Evolutionary conservation across 2,888 invertebrate genomes (phyloP), one percentile per base, ranked within the genome.

Genomic region (Halictus quadricinctus): DNA sequence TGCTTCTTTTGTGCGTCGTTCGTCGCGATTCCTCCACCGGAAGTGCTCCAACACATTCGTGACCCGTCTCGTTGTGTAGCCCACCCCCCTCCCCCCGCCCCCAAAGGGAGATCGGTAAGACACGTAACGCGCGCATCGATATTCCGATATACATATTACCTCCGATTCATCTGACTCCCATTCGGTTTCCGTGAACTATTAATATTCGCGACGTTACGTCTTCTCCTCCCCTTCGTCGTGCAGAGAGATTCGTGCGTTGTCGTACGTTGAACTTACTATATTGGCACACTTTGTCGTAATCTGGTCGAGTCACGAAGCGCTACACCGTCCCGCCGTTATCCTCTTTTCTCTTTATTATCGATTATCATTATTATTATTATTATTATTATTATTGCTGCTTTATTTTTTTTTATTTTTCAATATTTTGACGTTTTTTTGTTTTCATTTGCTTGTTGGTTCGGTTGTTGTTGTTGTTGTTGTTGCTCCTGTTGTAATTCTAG

Each of bases 201-300:
- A 72, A 58, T 41, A 54, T 79, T 50, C 80, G 46, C 50, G 43
- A 60, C 75, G 46, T 80, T 64, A 64, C 64, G 69, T 46, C 60
- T 72, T 64, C 48, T 77, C 21, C 29, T 77, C 29, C 60, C 36
- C 73, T 48, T 43, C 58, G 5, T 79, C 48, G 41, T 73, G 13
- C 54, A 43, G 54, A 76, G 15, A 58, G 73, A 73, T 86, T 84
- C 76, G 29, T 58, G 18, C 18, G 64, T 18, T 29, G 64, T 64
- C 64, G 29, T 64, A 69, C 76, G 85, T 81, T 83, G 82, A 75
- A 78, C 82, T 82, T 84, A 85, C 82, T 87, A 83, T 72, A 77
- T 88, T 86, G 89, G 79, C 87, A 88, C 80, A 87, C 83, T 86
- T 79, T 64, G 84, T 84, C 83, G 72, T 89, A 86, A 87, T 86